Evolutionary conservation across 1,140 invertebrate genomes (phyloP).

Genomic region (Bombus affinis): DNA sequence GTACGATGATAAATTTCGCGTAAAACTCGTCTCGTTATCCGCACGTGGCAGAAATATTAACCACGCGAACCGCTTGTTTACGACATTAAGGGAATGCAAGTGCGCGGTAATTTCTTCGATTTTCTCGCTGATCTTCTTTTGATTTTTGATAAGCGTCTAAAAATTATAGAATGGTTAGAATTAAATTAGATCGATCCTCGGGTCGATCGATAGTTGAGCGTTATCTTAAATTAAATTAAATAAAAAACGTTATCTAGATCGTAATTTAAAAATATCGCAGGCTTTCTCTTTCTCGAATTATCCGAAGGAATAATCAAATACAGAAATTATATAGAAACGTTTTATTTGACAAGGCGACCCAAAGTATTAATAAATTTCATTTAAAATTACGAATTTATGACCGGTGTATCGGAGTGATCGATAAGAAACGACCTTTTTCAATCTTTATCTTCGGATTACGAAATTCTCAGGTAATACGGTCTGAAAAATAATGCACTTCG

Average conservation of each 20-base stretch:
- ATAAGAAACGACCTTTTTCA: background rate
- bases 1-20: constrained; percentile 44
- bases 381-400: background rate
- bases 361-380: background rate
- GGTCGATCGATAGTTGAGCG: too few species aligned
- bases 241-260: background rate
- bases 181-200: background rate
- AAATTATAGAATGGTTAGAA: background rate
- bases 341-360: background rate
- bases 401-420: too few species aligned
- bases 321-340: background rate
- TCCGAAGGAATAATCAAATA: background rate
- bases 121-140: too few species aligned
- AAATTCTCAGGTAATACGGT: background rate
- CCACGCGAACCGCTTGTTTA: constrained; percentile 34
- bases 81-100: constrained; percentile 3
- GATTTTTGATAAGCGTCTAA: too few species aligned
- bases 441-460: background rate
- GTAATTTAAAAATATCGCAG: background rate
- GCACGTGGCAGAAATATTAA: constrained; percentile 37
- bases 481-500: background rate
- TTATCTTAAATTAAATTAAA: background rate
- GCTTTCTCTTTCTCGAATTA: background rate
- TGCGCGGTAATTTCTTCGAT: constrained; percentile 14
- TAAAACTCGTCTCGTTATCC: constrained; percentile 46